Conservation (phyloP, 2,113 vertebrate genomes). For the Atlantisia rogersi region DNA sequence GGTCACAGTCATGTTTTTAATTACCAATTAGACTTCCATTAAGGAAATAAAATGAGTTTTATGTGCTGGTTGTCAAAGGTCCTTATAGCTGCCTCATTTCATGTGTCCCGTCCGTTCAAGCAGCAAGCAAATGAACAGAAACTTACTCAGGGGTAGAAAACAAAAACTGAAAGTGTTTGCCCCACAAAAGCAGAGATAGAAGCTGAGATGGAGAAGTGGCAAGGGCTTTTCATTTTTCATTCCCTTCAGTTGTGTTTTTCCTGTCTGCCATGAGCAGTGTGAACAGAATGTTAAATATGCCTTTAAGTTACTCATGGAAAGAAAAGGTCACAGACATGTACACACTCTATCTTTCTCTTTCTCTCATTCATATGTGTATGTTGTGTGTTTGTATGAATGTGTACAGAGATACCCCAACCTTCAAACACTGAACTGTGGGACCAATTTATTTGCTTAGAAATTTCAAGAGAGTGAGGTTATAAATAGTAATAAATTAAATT, state of each 20-base stretch:
- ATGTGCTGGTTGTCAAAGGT: constrained; percentile 49
- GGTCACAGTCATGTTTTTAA: constrained; percentile 61
- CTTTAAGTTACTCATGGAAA: neutral
- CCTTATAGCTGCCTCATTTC: constrained; percentile 12
- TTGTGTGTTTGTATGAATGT: neutral
- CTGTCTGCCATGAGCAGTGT: constrained; percentile 16
- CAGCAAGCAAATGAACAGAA: neutral
- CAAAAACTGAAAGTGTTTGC: neutral
- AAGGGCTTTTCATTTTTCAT: constrained; percentile 32
- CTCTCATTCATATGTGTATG: accelerated
- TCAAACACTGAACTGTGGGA: neutral
- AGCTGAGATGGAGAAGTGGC: neutral
- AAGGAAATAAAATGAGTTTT: constrained; percentile 51
- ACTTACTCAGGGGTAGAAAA: neutral
- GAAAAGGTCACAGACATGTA: neutral
- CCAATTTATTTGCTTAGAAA: neutral
- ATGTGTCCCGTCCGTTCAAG: neutral
- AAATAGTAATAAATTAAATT: constrained; percentile 58
- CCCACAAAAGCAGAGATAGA: neutral
- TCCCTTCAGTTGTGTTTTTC: constrained; percentile 20
- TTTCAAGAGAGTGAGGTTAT: constrained; percentile 29
- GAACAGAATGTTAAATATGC: constrained; percentile 61
- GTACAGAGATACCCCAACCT: neutral
- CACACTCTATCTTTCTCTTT: neutral
- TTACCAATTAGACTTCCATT: constrained; percentile 63